Evolutionary conservation across 2,113 vertebrate genomes (phyloP).

Genomic region (Atrichornis clamosus): DNA sequence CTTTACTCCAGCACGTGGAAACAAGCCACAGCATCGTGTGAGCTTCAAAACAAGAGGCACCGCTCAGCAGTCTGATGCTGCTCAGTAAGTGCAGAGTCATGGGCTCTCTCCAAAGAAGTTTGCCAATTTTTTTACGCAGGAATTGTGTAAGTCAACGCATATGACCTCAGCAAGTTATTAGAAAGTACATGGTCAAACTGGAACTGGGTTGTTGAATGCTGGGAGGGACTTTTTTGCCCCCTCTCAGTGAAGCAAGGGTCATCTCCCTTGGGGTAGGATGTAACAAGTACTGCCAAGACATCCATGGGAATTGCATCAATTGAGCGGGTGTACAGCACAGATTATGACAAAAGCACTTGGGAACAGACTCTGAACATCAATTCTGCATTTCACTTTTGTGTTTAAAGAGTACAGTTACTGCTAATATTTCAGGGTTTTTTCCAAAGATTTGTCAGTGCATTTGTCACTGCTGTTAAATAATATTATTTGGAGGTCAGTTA

Average conservation of each 20-base stretch:
- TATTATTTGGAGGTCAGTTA: not conserved
- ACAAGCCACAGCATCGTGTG: not conserved
- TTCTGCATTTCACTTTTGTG: not conserved
- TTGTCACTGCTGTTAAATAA: not conserved
- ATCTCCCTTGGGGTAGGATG: not conserved
- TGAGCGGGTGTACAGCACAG: not conserved
- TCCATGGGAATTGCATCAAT: constrained; percentile 49
- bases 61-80: not conserved
- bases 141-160: not conserved
- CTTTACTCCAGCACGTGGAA: not conserved
- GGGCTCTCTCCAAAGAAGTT: not conserved
- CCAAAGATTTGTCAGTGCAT: not conserved
- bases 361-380: not conserved
- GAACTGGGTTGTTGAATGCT: not conserved
- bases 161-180: not conserved
- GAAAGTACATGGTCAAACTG: not conserved
- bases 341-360: constrained; percentile 7
- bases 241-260: not conserved
- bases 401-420: not conserved
- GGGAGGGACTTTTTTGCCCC: not conserved
- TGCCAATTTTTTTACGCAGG: not conserved
- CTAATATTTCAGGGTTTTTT: not conserved
- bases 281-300: constrained; percentile 5
- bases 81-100: constrained; percentile 14
- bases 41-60: not conserved